Conservation (phyloP, 2,888 invertebrate genomes). For the Baronia brevicornis region DNA sequence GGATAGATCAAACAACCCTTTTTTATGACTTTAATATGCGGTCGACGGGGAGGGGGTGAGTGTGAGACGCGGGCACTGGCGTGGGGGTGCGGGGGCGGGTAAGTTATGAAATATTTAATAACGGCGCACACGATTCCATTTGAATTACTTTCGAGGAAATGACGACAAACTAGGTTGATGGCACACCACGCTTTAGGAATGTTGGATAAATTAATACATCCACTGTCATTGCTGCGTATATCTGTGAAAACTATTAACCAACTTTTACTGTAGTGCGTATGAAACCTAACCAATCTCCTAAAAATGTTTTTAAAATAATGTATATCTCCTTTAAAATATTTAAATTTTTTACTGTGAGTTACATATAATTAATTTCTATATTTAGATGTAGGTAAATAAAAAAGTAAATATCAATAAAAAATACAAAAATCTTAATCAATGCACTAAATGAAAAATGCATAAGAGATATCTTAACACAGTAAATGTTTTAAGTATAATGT, state of each 20-base stretch:
- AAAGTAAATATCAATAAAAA: too few species aligned
- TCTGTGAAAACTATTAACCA: background rate
- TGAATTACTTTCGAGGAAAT: conserved; percentile 76
- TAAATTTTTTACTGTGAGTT: too few species aligned
- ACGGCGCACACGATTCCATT: conserved; percentile 75
- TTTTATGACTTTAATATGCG: conserved; percentile 77
- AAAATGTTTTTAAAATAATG: too few species aligned
- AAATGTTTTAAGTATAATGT: too few species aligned
- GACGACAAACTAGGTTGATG: conserved; percentile 61
- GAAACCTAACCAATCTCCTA: background rate
- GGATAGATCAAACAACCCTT: conserved; percentile 78
- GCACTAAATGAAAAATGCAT: too few species aligned
- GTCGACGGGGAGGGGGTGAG: conserved; percentile 53
- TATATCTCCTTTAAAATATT: too few species aligned
- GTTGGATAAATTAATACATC: too few species aligned
- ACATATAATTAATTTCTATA: too few species aligned
- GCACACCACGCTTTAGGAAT: conserved; percentile 46
- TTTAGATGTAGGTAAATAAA: too few species aligned
- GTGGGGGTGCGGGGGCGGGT: conserved; percentile 40
- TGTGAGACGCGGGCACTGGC: conserved; percentile 35
- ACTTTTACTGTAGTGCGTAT: background rate
- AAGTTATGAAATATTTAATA: conserved; percentile 77
- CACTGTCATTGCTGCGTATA: too few species aligned
- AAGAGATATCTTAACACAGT: too few species aligned
- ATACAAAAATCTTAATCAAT: too few species aligned